phyloP scores from a whole-genome alignment of 2,888 invertebrate species.

The Empis livida region DNA sequence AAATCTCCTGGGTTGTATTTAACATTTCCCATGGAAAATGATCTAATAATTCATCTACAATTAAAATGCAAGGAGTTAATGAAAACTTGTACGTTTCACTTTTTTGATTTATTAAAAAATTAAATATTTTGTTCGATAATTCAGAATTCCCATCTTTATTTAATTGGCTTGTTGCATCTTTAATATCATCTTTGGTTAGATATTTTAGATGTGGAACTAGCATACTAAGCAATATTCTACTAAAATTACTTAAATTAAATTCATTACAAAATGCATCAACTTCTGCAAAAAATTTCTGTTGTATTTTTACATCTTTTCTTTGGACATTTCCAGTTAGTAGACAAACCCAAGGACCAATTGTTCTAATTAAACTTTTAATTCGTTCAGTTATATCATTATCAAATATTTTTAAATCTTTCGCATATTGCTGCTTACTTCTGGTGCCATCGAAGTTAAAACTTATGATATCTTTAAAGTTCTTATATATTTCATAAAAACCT shows the following conservation, averaged over 20 bases:
- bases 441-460: not conserved
- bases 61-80: conserved; percentile 5
- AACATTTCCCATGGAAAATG: conserved; percentile 11
- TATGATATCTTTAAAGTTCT: not conserved
- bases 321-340: conserved; percentile 3
- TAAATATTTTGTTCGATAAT: not conserved
- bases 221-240: not conserved
- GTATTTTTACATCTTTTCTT: not conserved
- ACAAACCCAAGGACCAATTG: conserved; percentile 6
- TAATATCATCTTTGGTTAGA: not conserved
- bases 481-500: not conserved
- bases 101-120: not conserved
- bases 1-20: conserved; percentile 8
- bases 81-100: not conserved
- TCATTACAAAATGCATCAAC: conserved; percentile 1
- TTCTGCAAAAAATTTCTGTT: not conserved
- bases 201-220: not conserved
- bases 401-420: not conserved
- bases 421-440: not conserved
- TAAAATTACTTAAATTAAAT: not conserved
- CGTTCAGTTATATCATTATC: not conserved
- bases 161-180: not conserved
- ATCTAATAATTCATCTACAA: conserved; percentile 10
- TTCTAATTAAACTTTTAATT: not conserved
- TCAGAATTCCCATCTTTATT: not conserved